phyloP scores from a whole-genome alignment of 2,797 vertebrate species.

The Tapera naevia region DNA sequence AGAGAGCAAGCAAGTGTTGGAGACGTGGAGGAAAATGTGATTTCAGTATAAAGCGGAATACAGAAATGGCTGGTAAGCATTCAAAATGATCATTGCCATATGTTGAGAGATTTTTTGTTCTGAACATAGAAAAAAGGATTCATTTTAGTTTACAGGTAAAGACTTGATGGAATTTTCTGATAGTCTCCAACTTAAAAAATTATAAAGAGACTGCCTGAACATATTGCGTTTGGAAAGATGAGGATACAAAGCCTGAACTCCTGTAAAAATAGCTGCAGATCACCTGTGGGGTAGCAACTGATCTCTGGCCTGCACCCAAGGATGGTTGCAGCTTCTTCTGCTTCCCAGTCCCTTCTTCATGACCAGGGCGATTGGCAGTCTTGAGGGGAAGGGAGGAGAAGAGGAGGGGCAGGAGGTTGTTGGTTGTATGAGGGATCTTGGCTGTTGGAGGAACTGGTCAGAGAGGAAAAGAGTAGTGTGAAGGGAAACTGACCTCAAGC shows the following conservation, averaged over 20 bases:
- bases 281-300: background rate
- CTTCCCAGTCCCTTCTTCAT: background rate
- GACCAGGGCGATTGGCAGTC: background rate
- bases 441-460: background rate
- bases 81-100: background rate
- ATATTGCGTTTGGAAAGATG: background rate
- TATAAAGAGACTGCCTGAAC: fast-evolving
- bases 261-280: background rate
- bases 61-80: background rate
- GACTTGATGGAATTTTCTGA: background rate
- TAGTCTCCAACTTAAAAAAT: background rate
- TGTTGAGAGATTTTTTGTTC: background rate
- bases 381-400: background rate
- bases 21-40: background rate
- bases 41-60: background rate
- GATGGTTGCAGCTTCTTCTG: background rate
- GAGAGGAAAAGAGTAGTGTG: background rate
- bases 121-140: background rate
- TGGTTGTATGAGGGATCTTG: background rate
- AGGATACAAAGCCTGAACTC: background rate
- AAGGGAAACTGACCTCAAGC: background rate
- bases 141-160: background rate
- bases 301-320: background rate
- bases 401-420: background rate
- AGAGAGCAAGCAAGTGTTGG: background rate